Evolutionary conservation across 2,797 vertebrate species (phyloP).

Genomic region (Caiman crocodilus): DNA sequence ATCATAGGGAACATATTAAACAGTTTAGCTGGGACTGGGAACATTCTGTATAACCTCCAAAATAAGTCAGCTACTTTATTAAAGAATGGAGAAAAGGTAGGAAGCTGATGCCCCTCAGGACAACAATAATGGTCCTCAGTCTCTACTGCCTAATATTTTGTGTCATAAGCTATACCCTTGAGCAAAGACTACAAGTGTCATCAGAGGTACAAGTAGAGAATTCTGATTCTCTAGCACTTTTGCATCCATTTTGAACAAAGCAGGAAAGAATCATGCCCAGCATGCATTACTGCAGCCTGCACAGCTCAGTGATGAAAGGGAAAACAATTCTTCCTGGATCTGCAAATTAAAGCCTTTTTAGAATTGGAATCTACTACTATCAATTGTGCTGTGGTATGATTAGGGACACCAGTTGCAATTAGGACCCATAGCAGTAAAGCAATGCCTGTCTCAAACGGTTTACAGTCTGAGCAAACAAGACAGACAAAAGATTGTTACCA

Average conservation of each 20-base stretch:
- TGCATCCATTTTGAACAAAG: not conserved
- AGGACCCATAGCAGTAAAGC: not conserved
- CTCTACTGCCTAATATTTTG: no score
- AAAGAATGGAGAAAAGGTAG: not conserved
- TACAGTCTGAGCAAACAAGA: not conserved
- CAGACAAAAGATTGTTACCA: not conserved
- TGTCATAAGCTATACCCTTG: not conserved
- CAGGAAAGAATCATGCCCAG: not conserved
- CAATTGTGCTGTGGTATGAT: not conserved
- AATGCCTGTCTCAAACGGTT: not conserved
- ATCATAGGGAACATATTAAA: slow-evolving; percentile 10
- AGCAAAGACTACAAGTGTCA: not conserved
- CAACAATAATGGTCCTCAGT: no score
- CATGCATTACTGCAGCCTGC: not conserved
- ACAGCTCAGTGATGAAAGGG: not conserved
- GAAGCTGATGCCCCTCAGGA: no score
- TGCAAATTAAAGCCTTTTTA: not conserved
- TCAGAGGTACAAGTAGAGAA: not conserved
- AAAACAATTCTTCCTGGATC: not conserved
- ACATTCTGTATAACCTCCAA: not conserved
- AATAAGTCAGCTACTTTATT: not conserved
- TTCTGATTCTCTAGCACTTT: not conserved
- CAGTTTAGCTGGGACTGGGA: not conserved
- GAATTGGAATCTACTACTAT: not conserved
- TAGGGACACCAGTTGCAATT: not conserved